A percentile compares a stretch with the other conserved stretches of the same genome.
Conservation (phyloP, 92 coral and sea anemone genomes). For the Chrysogorgia sp. region DNA sequence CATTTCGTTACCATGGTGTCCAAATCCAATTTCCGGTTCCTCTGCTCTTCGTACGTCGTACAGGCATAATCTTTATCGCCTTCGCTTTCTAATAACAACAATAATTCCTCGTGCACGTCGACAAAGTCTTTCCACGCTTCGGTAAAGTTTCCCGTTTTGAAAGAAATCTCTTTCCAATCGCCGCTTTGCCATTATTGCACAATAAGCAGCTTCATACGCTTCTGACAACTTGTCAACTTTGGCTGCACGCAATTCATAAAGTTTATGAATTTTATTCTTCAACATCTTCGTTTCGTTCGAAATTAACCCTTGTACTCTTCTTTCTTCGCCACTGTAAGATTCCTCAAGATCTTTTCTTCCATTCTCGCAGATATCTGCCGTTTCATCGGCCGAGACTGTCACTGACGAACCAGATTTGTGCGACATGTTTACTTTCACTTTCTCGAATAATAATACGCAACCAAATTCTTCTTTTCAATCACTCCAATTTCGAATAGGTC, state of each 20-base stretch:
- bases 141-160: background rate
- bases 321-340: no score
- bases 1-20: background rate
- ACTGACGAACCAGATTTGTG: background rate
- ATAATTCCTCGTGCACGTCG: background rate
- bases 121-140: constrained; percentile 5
- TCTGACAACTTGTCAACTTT: background rate
- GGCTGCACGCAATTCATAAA: background rate
- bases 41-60: background rate
- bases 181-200: background rate
- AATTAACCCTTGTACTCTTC: no score
- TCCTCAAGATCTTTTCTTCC: no score
- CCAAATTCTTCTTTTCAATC: background rate
- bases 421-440: no score
- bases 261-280: background rate
- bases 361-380: background rate
- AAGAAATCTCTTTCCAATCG: background rate
- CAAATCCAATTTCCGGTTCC: background rate
- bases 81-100: background rate
- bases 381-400: background rate
- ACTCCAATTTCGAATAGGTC: background rate
- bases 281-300: no score
- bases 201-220: background rate
- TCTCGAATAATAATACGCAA: background rate
- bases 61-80: background rate